Percentiles rank a stretch among this genome's conserved stretches.
Evolutionary conservation across 2,888 invertebrate genomes (phyloP).

Genomic region (Zygothrica quintamaculata): DNA sequence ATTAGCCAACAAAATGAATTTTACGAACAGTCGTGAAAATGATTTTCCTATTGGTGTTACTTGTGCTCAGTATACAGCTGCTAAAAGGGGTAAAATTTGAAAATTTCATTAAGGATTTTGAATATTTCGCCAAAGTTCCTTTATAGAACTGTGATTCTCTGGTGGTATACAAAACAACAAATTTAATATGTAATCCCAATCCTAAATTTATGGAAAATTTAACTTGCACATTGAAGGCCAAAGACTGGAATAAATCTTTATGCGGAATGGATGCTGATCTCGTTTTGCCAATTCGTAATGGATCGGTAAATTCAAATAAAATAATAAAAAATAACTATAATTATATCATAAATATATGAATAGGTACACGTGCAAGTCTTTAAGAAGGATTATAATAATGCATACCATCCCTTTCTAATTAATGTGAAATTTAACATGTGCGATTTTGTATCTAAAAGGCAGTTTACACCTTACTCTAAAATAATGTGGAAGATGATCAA

Average conservation of each 20-base stretch:
- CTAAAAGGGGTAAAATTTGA: no score
- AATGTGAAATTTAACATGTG: constrained; percentile 1
- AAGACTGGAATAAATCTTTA: constrained; percentile 24
- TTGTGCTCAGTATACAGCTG: no score
- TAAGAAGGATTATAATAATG: constrained; percentile 26
- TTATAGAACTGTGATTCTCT: neutral
- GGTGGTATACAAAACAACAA: neutral
- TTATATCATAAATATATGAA: neutral
- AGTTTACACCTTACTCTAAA: neutral
- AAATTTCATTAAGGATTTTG: no score
- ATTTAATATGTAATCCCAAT: neutral
- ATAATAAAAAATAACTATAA: neutral
- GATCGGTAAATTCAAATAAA: constrained; percentile 15
- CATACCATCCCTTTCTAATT: constrained; percentile 20
- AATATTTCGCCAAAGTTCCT: no score
- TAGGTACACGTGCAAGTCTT: neutral
- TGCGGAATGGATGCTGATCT: constrained; percentile 18
- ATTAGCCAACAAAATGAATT: no score
- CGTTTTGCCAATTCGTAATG: neutral
- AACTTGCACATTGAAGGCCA: constrained; percentile 3
- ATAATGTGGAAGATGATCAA: neutral
- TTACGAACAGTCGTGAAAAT: no score
- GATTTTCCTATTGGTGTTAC: no score
- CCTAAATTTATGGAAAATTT: neutral
- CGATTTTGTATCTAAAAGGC: neutral